phyloP scores from a whole-genome alignment of 2,113 vertebrate genomes.

The Indicator maculatus region DNA sequence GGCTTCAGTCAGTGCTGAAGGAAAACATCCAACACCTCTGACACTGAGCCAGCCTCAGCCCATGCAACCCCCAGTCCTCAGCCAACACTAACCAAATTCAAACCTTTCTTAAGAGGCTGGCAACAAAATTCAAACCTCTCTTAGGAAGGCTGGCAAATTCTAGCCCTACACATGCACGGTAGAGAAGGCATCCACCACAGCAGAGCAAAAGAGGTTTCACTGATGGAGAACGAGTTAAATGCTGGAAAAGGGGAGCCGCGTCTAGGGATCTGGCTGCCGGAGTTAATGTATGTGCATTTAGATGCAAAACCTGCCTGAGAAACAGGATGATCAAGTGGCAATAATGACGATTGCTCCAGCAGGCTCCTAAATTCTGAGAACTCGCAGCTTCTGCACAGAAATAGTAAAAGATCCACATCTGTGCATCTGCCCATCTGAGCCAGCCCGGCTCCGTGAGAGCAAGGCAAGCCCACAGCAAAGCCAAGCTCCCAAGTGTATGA shows the following conservation, averaged over 20 bases:
- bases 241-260: not conserved
- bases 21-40: not conserved
- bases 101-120: not conserved
- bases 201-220: not conserved
- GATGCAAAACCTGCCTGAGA: not conserved
- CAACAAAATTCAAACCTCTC: not conserved
- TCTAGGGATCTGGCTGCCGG: not conserved
- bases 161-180: not conserved
- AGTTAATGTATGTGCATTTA: slow-evolving; percentile 16
- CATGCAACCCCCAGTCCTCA: not conserved
- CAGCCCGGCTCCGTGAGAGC: not conserved
- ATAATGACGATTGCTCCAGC: not conserved
- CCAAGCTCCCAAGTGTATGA: not conserved
- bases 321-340: not conserved
- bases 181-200: not conserved
- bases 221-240: not conserved
- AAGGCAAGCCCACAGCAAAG: not conserved
- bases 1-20: not conserved
- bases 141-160: not conserved
- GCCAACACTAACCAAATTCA: not conserved
- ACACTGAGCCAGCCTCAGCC: not conserved
- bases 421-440: not conserved
- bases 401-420: slow-evolving; percentile 18
- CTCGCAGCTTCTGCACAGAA: not conserved
- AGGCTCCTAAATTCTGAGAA: slow-evolving; percentile 6